Evolutionary conservation across 2,113 vertebrate genomes (phyloP).

Genomic region (Raja brachyura): DNA sequence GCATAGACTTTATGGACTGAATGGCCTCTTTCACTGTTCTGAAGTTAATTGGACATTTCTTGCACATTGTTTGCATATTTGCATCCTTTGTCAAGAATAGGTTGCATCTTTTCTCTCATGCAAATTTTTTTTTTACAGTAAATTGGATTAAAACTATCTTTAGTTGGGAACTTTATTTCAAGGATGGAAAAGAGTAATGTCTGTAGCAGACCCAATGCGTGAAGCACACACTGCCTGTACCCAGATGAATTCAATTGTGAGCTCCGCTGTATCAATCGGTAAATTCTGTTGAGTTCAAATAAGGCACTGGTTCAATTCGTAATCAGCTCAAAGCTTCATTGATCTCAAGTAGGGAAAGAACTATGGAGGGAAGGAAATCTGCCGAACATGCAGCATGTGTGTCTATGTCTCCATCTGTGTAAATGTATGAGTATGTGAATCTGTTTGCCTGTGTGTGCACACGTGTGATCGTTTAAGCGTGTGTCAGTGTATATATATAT

Average conservation of each 20-base stretch:
- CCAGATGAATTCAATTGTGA: not conserved
- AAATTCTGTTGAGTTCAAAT: not conserved
- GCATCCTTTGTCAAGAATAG: not conserved
- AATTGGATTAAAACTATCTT: not conserved
- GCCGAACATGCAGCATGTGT: not conserved
- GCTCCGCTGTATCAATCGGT: not conserved
- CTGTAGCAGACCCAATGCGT: not conserved
- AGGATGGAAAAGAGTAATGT: not conserved
- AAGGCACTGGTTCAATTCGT: not conserved
- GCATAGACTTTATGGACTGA: no score
- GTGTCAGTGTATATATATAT: no score
- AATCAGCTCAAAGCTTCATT: not conserved
- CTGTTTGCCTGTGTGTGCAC: no score
- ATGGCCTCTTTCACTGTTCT: no score
- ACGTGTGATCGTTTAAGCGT: no score
- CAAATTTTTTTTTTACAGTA: not conserved
- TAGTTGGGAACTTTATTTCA: not conserved
- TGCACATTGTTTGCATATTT: not conserved
- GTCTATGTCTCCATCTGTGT: no score
- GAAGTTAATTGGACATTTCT: not conserved
- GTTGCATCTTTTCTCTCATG: no score
- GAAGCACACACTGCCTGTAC: not conserved
- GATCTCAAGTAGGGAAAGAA: not conserved
- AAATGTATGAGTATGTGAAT: no score
- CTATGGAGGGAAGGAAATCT: not conserved